Evolutionary conservation across 2,113 vertebrate species (phyloP), one percentile per base, ranked within the genome.

Genomic region (Daboia siamensis): DNA sequence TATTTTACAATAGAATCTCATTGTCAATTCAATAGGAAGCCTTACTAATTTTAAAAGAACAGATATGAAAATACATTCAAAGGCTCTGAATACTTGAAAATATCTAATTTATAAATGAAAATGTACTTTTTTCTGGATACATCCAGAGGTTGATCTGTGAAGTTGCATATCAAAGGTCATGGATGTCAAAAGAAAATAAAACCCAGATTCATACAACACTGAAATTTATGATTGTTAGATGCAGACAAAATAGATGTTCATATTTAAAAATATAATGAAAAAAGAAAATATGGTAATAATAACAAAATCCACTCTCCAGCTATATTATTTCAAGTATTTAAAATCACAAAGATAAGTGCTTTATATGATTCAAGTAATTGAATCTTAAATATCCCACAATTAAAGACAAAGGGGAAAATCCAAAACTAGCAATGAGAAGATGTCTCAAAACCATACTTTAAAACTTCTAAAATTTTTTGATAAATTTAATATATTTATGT

Each of bases 351-450:
- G 95, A 97, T 97, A 95, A 97, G 96, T 96, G 94, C 92, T 93
- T 90, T 88, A 95, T 93, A 92, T 94, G 95, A 95, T 94, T 95
- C 92, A 94, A 94, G 96, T 96, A 94, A 97, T 93, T 97, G 94
- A 95, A 96, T 97, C 95, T 97, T 96, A 97, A 95, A 93, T 94
- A 96, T 93, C 91, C 26, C 94, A 89, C 92, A 97, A 96, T 96
- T 96, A 97, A 97, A 97, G 95, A 94, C 94, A 0, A 86, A 94
- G 95, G 89, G 94, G 93, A 97, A 95, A 94, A 94, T 95, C 95
- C 96, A 96, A 96, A 97, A 96, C 90, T 95, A 91, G 93, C 94
- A 96, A 87, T 55, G 93, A 94, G 90, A 94, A 88, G 85, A 95
- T 93, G 94, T 92, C 91, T 94, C 88, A 95, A 85, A 97, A 96